These are phyloP conservation scores for Megaceryle alcyon DNA, from an alignment of 2,797 vertebrate species.

Conservation along the genomic window DNA sequence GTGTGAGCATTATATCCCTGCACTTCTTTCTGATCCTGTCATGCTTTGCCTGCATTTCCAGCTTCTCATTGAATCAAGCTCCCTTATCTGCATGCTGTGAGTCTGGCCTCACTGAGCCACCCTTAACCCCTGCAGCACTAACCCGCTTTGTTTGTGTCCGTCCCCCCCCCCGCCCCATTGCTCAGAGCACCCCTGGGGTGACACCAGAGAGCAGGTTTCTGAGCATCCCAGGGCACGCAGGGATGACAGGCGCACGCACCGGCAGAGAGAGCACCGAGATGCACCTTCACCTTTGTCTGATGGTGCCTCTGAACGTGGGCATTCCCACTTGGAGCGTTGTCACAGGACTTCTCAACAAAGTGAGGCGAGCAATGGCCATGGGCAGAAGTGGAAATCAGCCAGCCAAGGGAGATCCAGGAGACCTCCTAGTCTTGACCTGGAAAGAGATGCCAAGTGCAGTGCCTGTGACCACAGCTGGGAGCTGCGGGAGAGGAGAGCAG, in stretches of 20 bases:
- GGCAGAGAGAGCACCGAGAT: conserved; percentile 23
- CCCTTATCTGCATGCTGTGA: neutral
- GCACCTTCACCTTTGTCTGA: neutral
- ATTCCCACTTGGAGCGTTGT: neutral
- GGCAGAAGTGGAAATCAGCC: neutral
- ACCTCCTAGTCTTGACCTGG: conserved; percentile 7
- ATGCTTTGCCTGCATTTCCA: neutral
- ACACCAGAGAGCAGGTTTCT: conserved; percentile 77
- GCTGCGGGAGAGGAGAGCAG: neutral
- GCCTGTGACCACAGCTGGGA: neutral
- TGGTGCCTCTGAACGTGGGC: rapidly evolving
- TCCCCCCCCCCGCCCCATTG: neutral
- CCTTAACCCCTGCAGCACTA: conserved; percentile 71
- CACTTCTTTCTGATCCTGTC: neutral
- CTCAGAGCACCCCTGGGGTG: conserved; percentile 80
- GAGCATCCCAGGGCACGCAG: conserved; percentile 61
- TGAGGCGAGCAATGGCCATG: neutral
- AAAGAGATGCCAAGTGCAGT: rapidly evolving
- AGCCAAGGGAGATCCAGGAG: neutral
- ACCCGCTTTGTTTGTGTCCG: conserved; percentile 74
- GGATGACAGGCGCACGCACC: conserved; percentile 1
- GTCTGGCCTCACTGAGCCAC: neutral
- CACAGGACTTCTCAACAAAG: neutral
- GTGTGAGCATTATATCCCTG: neutral
- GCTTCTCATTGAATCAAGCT: neutral